Conservation (phyloP, 2,113 vertebrate genomes). For the Acrocephalus kingi region DNA sequence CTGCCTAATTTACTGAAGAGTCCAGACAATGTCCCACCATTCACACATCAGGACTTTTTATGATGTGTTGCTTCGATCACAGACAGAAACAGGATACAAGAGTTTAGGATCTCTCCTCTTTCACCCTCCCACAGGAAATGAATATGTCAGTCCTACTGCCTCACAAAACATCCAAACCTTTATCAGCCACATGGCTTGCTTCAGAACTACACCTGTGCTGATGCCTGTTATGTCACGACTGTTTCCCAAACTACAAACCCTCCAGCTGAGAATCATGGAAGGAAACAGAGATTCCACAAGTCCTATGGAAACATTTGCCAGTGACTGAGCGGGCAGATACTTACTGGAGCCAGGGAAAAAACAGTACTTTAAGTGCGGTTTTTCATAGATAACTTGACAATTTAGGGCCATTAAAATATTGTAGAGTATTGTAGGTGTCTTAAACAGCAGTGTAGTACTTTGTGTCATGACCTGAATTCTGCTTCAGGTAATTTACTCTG, state of each 20-base stretch:
- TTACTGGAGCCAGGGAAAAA: background rate
- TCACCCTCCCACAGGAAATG: background rate
- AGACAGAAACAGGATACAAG: background rate
- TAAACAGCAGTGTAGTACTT: background rate
- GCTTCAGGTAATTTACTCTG: background rate
- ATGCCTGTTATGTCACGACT: rapidly evolving
- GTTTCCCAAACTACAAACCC: background rate
- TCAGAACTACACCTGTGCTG: background rate
- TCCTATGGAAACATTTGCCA: background rate
- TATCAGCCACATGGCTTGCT: background rate
- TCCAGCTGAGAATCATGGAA: background rate
- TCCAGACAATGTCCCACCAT: background rate
- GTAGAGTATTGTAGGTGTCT: rapidly evolving
- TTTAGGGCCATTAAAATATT: background rate
- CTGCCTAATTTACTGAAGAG: conserved; percentile 1
- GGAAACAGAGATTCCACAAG: background rate
- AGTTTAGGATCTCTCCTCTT: background rate
- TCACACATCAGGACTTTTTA: background rate
- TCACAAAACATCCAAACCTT: background rate
- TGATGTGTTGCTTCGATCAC: background rate
- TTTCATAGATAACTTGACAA: background rate
- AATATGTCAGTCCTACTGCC: background rate
- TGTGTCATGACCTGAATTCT: background rate
- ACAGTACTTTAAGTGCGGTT: background rate
- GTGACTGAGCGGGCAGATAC: background rate